phyloP scores from a whole-genome alignment of 2,113 vertebrate genomes.

The Poeciliopsis prolifica region DNA sequence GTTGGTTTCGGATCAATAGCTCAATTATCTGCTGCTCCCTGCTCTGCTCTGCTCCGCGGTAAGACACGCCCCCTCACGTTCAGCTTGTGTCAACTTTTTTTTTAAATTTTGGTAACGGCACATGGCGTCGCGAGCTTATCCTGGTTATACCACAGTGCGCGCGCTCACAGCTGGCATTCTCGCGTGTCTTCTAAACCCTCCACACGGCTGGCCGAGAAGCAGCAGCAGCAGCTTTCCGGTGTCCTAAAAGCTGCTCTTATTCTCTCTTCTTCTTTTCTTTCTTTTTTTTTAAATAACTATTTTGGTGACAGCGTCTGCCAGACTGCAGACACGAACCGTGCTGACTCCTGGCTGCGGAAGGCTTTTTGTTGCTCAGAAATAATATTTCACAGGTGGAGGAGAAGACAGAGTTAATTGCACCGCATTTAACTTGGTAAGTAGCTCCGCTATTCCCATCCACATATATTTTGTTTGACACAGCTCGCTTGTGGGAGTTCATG shows the following conservation, averaged over 20 bases:
- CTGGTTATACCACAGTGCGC: conserved; percentile 13
- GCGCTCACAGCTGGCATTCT: conserved; percentile 52
- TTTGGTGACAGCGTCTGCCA: conserved; percentile 10
- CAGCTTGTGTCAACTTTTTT: conserved; percentile 36
- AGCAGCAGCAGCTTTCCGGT: background rate
- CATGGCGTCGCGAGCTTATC: conserved; percentile 66
- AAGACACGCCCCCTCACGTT: conserved; percentile 59
- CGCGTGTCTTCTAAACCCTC: conserved; percentile 17
- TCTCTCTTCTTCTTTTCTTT: background rate
- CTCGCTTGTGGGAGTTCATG: background rate
- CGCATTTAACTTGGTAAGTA: conserved; percentile 46
- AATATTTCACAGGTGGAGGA: conserved; percentile 45
- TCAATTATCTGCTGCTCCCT: conserved; percentile 55
- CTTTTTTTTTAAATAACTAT: background rate
- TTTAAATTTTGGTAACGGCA: conserved; percentile 78
- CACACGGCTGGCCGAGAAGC: background rate
- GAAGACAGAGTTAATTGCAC: conserved; percentile 13
- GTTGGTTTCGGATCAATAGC: conserved; percentile 36
- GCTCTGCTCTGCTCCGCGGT: conserved; percentile 8
- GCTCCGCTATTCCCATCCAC: background rate
- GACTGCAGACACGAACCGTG: conserved; percentile 2
- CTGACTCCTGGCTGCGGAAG: background rate
- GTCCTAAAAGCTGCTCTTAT: background rate
- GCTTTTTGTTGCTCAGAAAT: background rate
- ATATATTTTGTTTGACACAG: background rate